A percentile compares a stretch with the other conserved stretches of the same genome.
These are phyloP conservation scores for Eurystomus glaucurus DNA, from an alignment of 2,797 vertebrate species.

Conservation along the genomic window DNA sequence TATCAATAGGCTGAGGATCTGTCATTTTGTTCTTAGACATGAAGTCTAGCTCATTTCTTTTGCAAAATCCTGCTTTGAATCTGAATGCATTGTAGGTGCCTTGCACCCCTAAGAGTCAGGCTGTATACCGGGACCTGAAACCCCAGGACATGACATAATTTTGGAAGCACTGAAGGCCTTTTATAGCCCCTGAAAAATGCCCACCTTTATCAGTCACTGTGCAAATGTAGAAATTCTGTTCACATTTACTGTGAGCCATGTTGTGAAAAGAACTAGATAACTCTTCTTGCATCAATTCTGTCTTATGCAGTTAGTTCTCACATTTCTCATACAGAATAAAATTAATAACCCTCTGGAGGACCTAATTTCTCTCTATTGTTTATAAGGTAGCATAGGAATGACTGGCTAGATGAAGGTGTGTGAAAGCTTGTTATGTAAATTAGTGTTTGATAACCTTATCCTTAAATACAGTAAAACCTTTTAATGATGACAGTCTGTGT, in stretches of 20 bases:
- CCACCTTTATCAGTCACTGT: background rate
- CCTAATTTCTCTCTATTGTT: background rate
- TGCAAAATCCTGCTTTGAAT: background rate
- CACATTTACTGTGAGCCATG: background rate
- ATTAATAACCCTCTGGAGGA: background rate
- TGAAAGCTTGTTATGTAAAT: background rate
- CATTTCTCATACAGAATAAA: slow-evolving; percentile 2
- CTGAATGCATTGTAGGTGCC: background rate
- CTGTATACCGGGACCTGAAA: background rate
- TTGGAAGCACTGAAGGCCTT: background rate
- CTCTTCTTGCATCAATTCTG: background rate
- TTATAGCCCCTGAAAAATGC: background rate
- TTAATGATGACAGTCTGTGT: background rate
- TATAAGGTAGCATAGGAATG: background rate
- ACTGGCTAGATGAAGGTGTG: background rate
- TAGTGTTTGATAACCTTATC: background rate
- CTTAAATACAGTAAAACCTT: background rate
- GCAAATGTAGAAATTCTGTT: background rate
- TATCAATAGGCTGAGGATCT: background rate
- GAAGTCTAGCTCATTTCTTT: background rate
- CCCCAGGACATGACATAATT: background rate
- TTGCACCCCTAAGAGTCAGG: background rate
- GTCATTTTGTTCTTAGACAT: background rate
- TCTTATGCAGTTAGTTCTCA: background rate
- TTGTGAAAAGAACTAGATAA: background rate